Evolutionary conservation across 2,888 invertebrate species (phyloP).

Genomic region (Ceratothoa steindachneri): DNA sequence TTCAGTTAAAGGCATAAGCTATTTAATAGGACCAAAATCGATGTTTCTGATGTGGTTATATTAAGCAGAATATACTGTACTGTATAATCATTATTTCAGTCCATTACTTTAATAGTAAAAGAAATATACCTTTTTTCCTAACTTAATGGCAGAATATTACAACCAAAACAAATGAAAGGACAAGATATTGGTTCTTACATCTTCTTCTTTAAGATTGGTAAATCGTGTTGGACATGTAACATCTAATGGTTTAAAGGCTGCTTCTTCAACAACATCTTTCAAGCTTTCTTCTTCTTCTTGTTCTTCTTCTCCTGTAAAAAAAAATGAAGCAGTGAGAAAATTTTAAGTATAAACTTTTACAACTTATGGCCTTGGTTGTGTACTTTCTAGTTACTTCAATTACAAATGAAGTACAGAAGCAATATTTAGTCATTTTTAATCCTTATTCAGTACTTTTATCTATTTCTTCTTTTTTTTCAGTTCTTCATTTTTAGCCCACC

Average conservation of each 20-base stretch:
- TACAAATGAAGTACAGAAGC: background rate
- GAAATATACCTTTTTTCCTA: too few species aligned
- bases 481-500: background rate
- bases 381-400: too few species aligned
- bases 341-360: too few species aligned
- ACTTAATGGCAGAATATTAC: too few species aligned
- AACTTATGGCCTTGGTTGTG: too few species aligned
- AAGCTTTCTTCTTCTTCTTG: background rate
- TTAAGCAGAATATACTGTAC: too few species aligned
- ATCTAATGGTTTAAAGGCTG: background rate
- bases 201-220: slow-evolving; percentile 1
- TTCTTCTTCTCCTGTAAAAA: slow-evolving; percentile 15
- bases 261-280: background rate
- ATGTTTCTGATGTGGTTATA: too few species aligned
- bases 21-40: too few species aligned
- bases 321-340: background rate
- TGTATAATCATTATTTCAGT: too few species aligned
- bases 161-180: background rate
- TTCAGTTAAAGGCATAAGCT: too few species aligned
- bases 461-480: background rate
- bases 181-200: background rate
- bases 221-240: slow-evolving; percentile 8
- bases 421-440: background rate
- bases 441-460: background rate
- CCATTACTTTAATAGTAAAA: too few species aligned